These are phyloP conservation scores for Drosophila pseudotakahashii DNA, from an alignment of 2,888 invertebrate genomes.

Conservation along the genomic window DNA sequence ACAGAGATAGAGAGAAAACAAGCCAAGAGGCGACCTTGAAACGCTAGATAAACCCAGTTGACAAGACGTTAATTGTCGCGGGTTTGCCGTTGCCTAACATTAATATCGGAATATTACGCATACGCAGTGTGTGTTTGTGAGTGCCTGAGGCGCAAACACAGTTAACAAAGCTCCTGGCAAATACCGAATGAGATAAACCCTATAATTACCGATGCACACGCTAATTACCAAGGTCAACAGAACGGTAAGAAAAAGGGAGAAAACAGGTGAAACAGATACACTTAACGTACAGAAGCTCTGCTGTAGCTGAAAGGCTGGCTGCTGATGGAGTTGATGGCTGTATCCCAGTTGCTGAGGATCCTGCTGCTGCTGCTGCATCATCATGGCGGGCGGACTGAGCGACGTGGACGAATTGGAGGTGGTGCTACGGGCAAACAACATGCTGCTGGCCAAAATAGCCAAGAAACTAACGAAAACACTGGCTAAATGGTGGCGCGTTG, in stretches of 20 bases:
- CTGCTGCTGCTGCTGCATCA: conserved; percentile 49
- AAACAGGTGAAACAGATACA: conserved; percentile 26
- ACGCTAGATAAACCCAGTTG: conserved; percentile 39
- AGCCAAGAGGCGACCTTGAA: conserved; percentile 37
- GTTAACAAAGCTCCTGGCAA: conserved; percentile 23
- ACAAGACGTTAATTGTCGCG: conserved; percentile 44
- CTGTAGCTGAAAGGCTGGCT: conserved; percentile 59
- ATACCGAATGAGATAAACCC: conserved; percentile 53
- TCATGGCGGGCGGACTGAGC: conserved; percentile 6
- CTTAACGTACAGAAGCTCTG: conserved; percentile 66
- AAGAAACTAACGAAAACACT: conserved; percentile 42
- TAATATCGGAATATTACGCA: conserved; percentile 55
- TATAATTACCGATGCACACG: conserved; percentile 39
- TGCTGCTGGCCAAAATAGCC: conserved; percentile 57
- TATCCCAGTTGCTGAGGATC: conserved; percentile 41
- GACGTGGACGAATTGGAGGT: conserved; percentile 28
- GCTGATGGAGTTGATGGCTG: conserved; percentile 15
- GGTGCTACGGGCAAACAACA: conserved; percentile 72
- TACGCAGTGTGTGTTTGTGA: conserved; percentile 52
- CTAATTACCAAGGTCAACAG: conserved; percentile 38
- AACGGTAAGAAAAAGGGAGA: background rate
- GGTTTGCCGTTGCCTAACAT: conserved; percentile 30
- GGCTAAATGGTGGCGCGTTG: conserved; percentile 55
- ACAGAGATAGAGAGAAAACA: conserved; percentile 16
- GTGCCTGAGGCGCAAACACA: conserved; percentile 22